Evolutionary conservation across 2,113 vertebrate species (phyloP).

Genomic region (Ranitomeya imitator): DNA sequence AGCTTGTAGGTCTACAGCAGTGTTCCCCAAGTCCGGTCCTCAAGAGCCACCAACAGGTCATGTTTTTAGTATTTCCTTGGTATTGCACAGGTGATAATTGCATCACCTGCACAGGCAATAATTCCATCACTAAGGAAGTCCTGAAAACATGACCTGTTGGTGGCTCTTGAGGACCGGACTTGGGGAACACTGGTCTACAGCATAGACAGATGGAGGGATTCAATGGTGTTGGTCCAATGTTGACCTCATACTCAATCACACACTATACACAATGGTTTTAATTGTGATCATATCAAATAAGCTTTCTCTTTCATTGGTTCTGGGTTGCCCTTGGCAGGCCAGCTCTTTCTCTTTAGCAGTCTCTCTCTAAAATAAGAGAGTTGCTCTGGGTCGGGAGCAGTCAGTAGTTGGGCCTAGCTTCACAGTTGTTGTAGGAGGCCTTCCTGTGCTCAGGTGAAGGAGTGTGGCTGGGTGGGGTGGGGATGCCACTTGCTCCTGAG

Average conservation of each 20-base stretch:
- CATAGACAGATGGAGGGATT: neutral
- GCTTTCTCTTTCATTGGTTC: neutral
- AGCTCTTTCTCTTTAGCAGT: conserved; percentile 21
- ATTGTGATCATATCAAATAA: conserved; percentile 5
- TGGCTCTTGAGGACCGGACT: too few species aligned
- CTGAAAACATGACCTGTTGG: too few species aligned
- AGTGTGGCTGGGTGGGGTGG: conserved; percentile 72
- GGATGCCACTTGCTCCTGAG: conserved; percentile 75
- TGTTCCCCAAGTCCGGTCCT: too few species aligned
- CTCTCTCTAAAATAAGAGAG: conserved; percentile 16
- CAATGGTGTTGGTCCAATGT: neutral
- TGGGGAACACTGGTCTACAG: too few species aligned
- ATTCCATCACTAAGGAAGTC: too few species aligned
- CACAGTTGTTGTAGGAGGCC: conserved; percentile 69
- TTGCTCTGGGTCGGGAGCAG: neutral
- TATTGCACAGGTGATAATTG: too few species aligned
- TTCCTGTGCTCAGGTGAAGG: conserved; percentile 75
- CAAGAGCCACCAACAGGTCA: too few species aligned
- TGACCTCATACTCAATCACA: neutral
- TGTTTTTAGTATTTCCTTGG: too few species aligned
- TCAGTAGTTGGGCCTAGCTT: conserved; percentile 72
- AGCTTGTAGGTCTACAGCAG: neutral
- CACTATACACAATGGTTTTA: neutral
- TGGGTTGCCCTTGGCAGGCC: conserved; percentile 1
- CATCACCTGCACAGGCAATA: too few species aligned